Evolutionary conservation across 2,113 vertebrate genomes (phyloP).

Genomic region (Melanostigma gelatinosum): DNA sequence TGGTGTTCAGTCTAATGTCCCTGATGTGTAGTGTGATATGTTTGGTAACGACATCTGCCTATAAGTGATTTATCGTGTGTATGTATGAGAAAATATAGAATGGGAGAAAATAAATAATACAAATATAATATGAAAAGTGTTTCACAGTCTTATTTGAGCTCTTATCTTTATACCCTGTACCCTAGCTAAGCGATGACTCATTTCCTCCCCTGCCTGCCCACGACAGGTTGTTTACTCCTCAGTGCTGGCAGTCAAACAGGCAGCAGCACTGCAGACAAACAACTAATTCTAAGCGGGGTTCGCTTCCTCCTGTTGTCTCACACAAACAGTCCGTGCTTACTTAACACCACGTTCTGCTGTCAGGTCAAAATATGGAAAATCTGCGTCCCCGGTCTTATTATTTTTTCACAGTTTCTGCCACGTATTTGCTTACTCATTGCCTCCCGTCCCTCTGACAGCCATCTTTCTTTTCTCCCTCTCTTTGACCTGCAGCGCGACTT

Average conservation of each 20-base stretch:
- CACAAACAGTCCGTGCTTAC: slow-evolving; percentile 23
- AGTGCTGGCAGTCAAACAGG: slow-evolving; percentile 25
- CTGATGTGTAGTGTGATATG: not conserved
- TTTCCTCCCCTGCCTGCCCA: slow-evolving; percentile 18
- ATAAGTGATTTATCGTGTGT: not conserved
- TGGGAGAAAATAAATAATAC: not conserved
- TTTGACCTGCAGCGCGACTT: slow-evolving; percentile 89
- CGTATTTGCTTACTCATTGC: slow-evolving; percentile 1
- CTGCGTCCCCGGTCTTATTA: not conserved
- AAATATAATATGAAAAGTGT: not conserved
- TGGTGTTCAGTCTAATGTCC: slow-evolving; percentile 17
- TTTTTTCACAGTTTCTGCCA: not conserved
- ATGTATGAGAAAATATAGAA: not conserved
- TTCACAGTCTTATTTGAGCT: no score
- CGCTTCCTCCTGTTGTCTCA: slow-evolving; percentile 28
- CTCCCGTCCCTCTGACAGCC: not conserved
- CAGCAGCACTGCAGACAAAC: slow-evolving; percentile 41
- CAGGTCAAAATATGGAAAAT: slow-evolving; percentile 7
- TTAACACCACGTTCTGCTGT: slow-evolving; percentile 16
- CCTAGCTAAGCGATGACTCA: slow-evolving; percentile 10
- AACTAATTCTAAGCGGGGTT: not conserved
- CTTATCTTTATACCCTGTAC: not conserved
- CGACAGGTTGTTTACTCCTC: slow-evolving; percentile 37
- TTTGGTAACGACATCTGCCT: not conserved
- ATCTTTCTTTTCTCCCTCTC: not conserved